A percentile compares a stretch with the other conserved stretches of the same genome.
Evolutionary conservation across 2,888 invertebrate species (phyloP).

Genomic region (Tanypteryx hageni): DNA sequence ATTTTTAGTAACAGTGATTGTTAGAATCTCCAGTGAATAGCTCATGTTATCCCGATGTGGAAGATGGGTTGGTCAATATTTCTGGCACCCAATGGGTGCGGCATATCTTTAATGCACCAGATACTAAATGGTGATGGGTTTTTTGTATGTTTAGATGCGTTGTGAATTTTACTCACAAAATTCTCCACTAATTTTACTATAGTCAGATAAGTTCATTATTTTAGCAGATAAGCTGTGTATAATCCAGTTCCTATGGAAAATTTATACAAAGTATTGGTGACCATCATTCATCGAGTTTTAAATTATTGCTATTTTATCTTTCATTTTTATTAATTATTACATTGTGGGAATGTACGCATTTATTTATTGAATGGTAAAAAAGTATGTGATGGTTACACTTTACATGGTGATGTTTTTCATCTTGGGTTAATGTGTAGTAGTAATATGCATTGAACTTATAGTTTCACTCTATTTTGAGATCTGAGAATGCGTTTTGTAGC

Average conservation of each 20-base stretch:
- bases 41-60: neutral
- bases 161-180: neutral
- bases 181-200: neutral
- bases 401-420: conserved; percentile 42
- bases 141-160: conserved; percentile 29
- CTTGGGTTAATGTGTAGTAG: conserved; percentile 34
- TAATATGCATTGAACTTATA: conserved; percentile 15
- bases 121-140: conserved; percentile 34
- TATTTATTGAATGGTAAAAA: conserved; percentile 32
- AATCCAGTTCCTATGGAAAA: conserved; percentile 47
- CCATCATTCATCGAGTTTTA: conserved; percentile 51
- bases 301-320: conserved; percentile 38
- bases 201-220: neutral
- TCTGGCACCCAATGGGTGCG: conserved; percentile 9
- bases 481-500: neutral
- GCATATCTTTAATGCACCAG: conserved; percentile 42
- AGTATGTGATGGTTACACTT: conserved; percentile 2
- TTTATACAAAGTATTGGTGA: conserved; percentile 11
- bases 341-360: conserved; percentile 38
- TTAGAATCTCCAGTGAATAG: conserved; percentile 41
- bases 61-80: conserved; percentile 20
- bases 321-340: conserved; percentile 33
- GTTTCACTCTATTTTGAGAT: conserved; percentile 34
- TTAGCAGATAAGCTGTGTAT: conserved; percentile 26
- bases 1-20: conserved; percentile 28